Evolutionary conservation across 1,140 invertebrate genomes (phyloP), one percentile per base, ranked within the genome.

Genomic region (Agrilus planipennis): DNA sequence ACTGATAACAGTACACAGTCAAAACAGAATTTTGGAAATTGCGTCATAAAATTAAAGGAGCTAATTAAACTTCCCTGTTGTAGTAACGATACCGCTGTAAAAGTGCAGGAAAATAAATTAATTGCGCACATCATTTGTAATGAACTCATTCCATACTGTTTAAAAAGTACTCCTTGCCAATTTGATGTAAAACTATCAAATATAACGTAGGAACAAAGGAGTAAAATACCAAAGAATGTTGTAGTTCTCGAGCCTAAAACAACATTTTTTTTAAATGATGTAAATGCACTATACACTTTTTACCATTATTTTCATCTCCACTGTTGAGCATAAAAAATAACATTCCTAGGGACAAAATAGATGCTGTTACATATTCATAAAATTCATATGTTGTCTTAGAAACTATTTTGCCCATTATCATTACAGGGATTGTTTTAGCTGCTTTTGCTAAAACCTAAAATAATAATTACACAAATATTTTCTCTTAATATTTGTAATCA

Each of bases 111-210:
- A 64, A 94, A 97, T 44, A 94, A 69, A 67, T 97, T 99, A 1
- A 97, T 90, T 14, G 84, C 88, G 60, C 84, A 90, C 91, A 99
- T 95, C 92, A 99, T 97, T 69, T 98, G 89, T 47, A 95, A 73
- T 25, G 85, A 80, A 11, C 77, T 79, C 65, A 89, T 83, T 47
- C 76, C 67, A 60, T 95, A 89, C 31, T 77, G 74, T 25, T 70
- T 77, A 62, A 96, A 96, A 20, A 99, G 71, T 50, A 81, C 81
- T 49, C 83, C 83, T 69, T 99, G 95, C 92, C 93, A 99, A 63
- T 95, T 97, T 35, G 90, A 87, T 7, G 95, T 99, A 66, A 99
- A 99, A 64, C 91, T 92, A 67, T 99, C 95, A 65, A 93, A 90
- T 28, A 79, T 62, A 76, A 99, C 85, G 65, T 99, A 99, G 38